Evolutionary conservation across 1,140 invertebrate genomes (phyloP).

Genomic region (Caerostris darwini): DNA sequence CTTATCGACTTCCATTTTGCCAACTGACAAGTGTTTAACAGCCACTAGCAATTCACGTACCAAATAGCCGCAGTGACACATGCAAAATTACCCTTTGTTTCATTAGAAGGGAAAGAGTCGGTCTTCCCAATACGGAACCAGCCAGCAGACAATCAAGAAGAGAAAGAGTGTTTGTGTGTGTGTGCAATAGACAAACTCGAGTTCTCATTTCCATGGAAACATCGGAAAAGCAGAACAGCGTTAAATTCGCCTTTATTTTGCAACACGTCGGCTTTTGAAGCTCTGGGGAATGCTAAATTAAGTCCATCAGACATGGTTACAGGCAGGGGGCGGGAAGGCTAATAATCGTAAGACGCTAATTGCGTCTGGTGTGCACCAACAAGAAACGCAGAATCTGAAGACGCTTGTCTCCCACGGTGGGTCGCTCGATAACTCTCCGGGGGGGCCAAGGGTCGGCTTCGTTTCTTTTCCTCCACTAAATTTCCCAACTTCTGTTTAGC

Average conservation of each 20-base stretch:
- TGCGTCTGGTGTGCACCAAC: not conserved
- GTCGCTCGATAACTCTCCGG: constrained; percentile 32
- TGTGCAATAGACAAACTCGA: constrained; percentile 7
- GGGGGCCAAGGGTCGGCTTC: not conserved
- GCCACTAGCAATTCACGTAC: not conserved
- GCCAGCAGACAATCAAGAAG: constrained; percentile 33
- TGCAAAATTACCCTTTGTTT: not conserved
- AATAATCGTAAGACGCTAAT: constrained; percentile 33
- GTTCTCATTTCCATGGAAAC: constrained; percentile 51
- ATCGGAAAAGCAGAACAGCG: not conserved
- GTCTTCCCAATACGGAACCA: not conserved
- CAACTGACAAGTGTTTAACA: not conserved
- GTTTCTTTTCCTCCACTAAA: not conserved
- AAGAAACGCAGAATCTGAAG: constrained; percentile 12
- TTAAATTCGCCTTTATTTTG: constrained; percentile 41
- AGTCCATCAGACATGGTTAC: constrained; percentile 46
- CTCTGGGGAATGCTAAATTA: constrained; percentile 44
- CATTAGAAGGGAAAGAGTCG: not conserved
- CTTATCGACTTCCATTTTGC: not conserved
- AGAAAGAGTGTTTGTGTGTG: not conserved
- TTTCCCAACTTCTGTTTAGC: not conserved
- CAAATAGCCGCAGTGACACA: not conserved
- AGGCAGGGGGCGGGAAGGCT: constrained; percentile 7
- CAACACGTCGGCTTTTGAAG: constrained; percentile 16
- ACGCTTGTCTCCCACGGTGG: not conserved